Evolutionary conservation across 1,140 invertebrate genomes (phyloP).

Genomic region (Adelges cooleyi): DNA sequence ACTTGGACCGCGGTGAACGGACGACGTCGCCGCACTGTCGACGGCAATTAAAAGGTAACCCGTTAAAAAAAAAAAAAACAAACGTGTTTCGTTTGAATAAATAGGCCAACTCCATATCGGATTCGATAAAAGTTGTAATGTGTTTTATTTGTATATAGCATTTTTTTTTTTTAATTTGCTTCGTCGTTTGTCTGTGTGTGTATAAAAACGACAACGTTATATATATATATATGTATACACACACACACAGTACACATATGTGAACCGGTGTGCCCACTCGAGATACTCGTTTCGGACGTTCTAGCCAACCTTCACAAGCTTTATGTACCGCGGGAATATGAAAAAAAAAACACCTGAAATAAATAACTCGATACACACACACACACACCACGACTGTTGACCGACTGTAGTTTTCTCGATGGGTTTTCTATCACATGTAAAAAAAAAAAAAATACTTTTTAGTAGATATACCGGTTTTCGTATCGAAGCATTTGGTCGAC

Average conservation of each 20-base stretch:
- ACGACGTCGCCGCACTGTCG: neutral
- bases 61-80: neutral
- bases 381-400: neutral
- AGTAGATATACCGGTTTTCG: constrained; percentile 26
- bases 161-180: constrained; percentile 1
- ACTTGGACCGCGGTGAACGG: too few relatives aligned
- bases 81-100: constrained; percentile 22
- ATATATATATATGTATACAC: neutral
- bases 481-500: constrained; percentile 22
- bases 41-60: constrained; percentile 21
- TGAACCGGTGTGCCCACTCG: constrained; percentile 27
- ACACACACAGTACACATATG: too few relatives aligned
- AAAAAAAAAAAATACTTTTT: constrained; percentile 17
- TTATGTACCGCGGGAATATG: neutral
- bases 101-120: constrained; percentile 27
- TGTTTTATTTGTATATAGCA: constrained; percentile 13
- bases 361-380: constrained; percentile 18
- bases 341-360: constrained; percentile 26
- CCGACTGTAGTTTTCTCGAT: constrained; percentile 25
- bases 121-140: constrained; percentile 17
- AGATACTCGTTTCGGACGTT: constrained; percentile 28
- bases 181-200: neutral
- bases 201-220: neutral
- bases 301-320: constrained; percentile 24
- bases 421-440: constrained; percentile 16